A percentile compares a stretch with the other conserved stretches of the same genome.
These are phyloP conservation scores for Psittacula derbiana DNA, from an alignment of 2,797 vertebrate species.

Conservation along the genomic window DNA sequence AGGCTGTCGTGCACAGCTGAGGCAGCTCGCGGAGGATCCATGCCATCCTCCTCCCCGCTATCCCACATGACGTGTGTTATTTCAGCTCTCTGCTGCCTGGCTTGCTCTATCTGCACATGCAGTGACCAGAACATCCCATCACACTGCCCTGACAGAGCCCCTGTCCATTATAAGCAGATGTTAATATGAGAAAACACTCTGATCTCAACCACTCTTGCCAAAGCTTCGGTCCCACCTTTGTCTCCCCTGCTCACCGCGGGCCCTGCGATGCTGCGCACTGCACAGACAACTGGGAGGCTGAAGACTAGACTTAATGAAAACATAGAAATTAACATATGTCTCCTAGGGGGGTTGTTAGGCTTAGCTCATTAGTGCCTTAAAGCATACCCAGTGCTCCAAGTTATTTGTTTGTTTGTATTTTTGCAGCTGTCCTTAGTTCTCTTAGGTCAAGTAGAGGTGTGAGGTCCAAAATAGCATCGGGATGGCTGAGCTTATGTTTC, in stretches of 20 bases:
- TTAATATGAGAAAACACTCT: neutral
- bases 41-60: neutral
- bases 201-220: neutral
- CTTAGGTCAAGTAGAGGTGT: conserved; percentile 64
- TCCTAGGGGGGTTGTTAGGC: conserved; percentile 33
- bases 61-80: fast-evolving
- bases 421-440: conserved; percentile 71
- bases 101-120: neutral
- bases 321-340: conserved; percentile 50
- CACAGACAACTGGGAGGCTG: neutral
- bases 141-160: fast-evolving
- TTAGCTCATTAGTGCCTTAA: conserved; percentile 56
- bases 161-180: neutral
- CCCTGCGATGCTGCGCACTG: neutral
- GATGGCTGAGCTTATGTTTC: conserved; percentile 53
- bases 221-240: neutral
- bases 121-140: neutral
- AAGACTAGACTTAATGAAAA: conserved; percentile 54
- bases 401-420: conserved; percentile 72
- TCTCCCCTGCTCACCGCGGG: neutral
- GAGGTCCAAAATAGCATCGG: conserved; percentile 63
- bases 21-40: neutral
- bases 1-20: neutral
- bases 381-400: conserved; percentile 37
- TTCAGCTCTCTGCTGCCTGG: neutral